A percentile compares a stretch with the other conserved stretches of the same genome.
Evolutionary conservation across 2,888 invertebrate genomes (phyloP).

Genomic region (Dendrolimus houi): DNA sequence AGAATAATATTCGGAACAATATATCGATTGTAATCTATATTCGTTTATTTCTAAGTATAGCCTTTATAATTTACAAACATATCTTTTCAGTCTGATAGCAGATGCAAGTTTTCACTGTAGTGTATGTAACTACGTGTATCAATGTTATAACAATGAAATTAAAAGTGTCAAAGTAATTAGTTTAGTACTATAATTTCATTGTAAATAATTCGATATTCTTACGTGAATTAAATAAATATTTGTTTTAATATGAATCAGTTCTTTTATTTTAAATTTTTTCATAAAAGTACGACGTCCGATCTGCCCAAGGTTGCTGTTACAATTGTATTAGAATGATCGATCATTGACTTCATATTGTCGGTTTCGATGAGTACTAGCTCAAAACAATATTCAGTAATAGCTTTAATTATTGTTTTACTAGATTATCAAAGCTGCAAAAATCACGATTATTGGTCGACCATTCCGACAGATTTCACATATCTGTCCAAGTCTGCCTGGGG

Average conservation of each 20-base stretch:
- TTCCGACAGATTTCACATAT: too few species aligned
- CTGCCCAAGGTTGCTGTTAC: too few species aligned
- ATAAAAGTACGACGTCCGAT: too few species aligned
- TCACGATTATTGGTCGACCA: too few species aligned
- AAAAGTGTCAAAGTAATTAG: conserved; percentile 51
- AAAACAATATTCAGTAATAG: too few species aligned
- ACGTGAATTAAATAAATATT: conserved; percentile 72
- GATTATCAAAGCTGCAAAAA: too few species aligned
- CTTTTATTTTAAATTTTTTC: conserved; percentile 22
- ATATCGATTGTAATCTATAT: conserved; percentile 52
- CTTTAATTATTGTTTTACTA: too few species aligned
- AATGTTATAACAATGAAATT: conserved; percentile 71
- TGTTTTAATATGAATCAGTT: conserved; percentile 63
- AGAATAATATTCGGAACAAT: conserved; percentile 66
- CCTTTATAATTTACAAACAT: conserved; percentile 62
- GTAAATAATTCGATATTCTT: conserved; percentile 73
- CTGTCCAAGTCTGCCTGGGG: too few species aligned
- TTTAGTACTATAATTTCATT: conserved; percentile 67
- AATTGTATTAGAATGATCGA: too few species aligned
- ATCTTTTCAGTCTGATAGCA: conserved; percentile 66
- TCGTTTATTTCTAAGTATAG: conserved; percentile 68
- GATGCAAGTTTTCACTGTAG: conserved; percentile 76
- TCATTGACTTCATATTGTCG: too few species aligned
- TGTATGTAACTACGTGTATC: conserved; percentile 64
- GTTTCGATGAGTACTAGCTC: too few species aligned